Evolutionary conservation across 2,888 invertebrate species (phyloP).

Genomic region (Muscina levida): DNA sequence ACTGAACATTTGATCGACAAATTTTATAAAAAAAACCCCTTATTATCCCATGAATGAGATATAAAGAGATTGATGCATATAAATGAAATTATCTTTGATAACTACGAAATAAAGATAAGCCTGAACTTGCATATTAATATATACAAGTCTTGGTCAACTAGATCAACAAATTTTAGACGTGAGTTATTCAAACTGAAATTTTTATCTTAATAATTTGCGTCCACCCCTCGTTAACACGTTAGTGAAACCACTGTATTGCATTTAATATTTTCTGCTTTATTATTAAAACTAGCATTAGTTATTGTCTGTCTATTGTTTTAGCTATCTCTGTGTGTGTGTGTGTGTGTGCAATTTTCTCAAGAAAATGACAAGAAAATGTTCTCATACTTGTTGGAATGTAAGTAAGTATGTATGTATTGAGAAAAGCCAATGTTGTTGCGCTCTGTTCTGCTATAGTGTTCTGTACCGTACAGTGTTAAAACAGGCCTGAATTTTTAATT

Average conservation of each 20-base stretch:
- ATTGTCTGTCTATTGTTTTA: slow-evolving; percentile 50
- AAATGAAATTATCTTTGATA: no score
- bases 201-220: no score
- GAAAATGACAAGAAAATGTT: neutral
- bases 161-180: no score
- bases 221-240: no score
- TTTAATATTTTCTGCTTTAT: slow-evolving; percentile 14
- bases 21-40: no score
- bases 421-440: neutral
- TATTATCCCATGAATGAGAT: no score
- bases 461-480: slow-evolving; percentile 58
- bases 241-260: neutral
- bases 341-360: neutral
- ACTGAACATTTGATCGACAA: no score
- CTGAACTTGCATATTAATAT: no score
- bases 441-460: neutral
- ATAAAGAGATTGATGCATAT: no score
- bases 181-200: no score
- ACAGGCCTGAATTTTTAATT: slow-evolving; percentile 75
- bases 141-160: no score
- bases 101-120: no score
- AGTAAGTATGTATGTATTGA: neutral
- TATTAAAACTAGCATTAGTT: slow-evolving; percentile 49
- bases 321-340: slow-evolving; percentile 7
- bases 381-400: neutral